Evolutionary conservation across 2,888 invertebrate species (phyloP), one percentile per base, ranked within the genome.

Genomic region (Anoncus sp.): DNA sequence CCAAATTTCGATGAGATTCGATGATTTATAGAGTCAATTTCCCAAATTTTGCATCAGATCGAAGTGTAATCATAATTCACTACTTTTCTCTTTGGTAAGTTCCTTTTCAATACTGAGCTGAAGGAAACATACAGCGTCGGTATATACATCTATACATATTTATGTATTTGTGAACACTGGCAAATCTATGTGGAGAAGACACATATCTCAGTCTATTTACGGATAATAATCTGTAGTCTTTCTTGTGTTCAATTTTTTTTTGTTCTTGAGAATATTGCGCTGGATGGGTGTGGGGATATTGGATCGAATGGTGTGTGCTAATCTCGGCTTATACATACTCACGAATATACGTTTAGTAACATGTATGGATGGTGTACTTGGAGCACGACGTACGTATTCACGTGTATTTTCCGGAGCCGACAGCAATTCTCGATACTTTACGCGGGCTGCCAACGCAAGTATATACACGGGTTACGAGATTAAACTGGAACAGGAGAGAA

Each of bases 341-440:
- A 45, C 45, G 22, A 18, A 43, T 49, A 43, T 63, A 51, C n/a
- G 49, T 70, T 38, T 18, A 31, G 22, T 38, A 43, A 38, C 35
- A 31, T 59, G 40, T 24, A 22, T 63, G 22, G 45, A 20, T 57
- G 12, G 27, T 47, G 59, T 49, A 60, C 27, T 70, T 70, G 59
- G 69, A 35, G 16, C 45, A 27, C 24, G 53, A 47, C 31, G 38
- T 55, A 53, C 24, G 63, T 78, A 70, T 66, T 60, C 66, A 62
- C 71, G 65, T 65, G 66, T 71, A 62, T 66, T 59, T 71, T 62
- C 70, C 38, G 70, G 60, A 40, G 62, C 71, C 75, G 53, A 45
- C 43, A 59, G 66, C 71, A 55, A 78, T 78, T 78, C 66, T 53
- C 78, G 75, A 78, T 78, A 78, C 66, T 78, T 78, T 78, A 78